phyloP scores from a whole-genome alignment of 1,140 invertebrate species.

The Diachasmimorpha longicaudata region DNA sequence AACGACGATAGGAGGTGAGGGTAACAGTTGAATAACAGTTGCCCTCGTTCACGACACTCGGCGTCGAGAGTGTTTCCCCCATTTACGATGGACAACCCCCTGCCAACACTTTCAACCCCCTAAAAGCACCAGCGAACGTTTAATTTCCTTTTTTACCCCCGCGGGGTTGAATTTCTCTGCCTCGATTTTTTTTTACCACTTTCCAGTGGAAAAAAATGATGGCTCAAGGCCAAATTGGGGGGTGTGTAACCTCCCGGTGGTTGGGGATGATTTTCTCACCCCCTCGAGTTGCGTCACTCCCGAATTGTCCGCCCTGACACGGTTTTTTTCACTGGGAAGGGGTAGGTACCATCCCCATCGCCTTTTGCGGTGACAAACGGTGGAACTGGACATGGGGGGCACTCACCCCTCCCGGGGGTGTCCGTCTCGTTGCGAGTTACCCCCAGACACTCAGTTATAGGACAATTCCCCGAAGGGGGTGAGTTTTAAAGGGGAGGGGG shows the following conservation, averaged over 20 bases:
- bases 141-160: not conserved
- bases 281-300: not conserved
- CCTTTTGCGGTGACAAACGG: not conserved
- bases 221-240: not conserved
- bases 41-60: slow-evolving; percentile 16
- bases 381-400: not conserved
- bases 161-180: not conserved
- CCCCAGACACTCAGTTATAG: not conserved
- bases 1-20: not conserved
- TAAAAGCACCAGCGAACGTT: not conserved
- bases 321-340: not conserved
- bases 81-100: not conserved
- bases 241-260: not conserved
- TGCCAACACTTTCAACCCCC: not conserved
- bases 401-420: not conserved
- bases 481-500: not conserved
- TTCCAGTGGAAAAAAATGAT: not conserved
- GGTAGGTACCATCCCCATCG: not conserved
- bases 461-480: not conserved
- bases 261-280: not conserved
- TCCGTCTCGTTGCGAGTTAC: not conserved
- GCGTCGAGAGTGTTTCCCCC: slow-evolving; percentile 4
- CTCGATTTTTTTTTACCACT: not conserved
- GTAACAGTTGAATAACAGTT: slow-evolving; percentile 1
- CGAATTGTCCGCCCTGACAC: not conserved